These are phyloP conservation scores for Mylabris phalerata DNA, from an alignment of 1,140 invertebrate species.

Conservation along the genomic window DNA sequence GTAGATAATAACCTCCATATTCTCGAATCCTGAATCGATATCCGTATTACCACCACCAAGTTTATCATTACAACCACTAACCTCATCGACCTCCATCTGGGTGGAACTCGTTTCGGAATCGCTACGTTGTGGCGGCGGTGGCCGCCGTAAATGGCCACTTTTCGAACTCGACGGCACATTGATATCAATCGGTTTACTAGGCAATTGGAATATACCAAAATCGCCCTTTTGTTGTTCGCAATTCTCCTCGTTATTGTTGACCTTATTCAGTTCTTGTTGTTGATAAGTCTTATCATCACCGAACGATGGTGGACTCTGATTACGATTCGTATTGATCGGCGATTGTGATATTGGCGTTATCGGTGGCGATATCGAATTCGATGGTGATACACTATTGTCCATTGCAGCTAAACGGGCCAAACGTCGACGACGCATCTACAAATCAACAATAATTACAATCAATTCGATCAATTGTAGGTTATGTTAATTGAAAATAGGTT, in stretches of 20 bases:
- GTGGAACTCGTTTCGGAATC: conserved; percentile 40
- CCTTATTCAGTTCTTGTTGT: too few relatives aligned
- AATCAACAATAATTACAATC: conserved; percentile 20
- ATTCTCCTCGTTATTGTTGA: neutral
- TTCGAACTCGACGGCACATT: conserved; percentile 32
- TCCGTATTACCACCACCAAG: conserved; percentile 47
- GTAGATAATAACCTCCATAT: conserved; percentile 55
- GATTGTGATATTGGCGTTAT: conserved; percentile 37
- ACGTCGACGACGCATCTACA: conserved; percentile 60
- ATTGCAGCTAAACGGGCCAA: conserved; percentile 56
- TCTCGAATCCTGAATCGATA: conserved; percentile 68
- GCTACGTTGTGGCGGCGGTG: conserved; percentile 32
- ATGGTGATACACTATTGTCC: conserved; percentile 38
- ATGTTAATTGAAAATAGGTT: too few relatives aligned
- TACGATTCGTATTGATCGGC: conserved; percentile 29
- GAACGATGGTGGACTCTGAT: conserved; percentile 31
- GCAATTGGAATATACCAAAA: conserved; percentile 33
- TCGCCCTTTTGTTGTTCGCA: neutral
- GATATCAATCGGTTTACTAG: conserved; percentile 37
- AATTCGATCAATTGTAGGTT: neutral
- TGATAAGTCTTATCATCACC: conserved; percentile 2
- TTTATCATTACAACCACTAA: conserved; percentile 43
- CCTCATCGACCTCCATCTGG: conserved; percentile 55
- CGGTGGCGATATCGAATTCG: conserved; percentile 36
- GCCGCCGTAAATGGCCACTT: conserved; percentile 1